Evolutionary conservation across 2,797 vertebrate genomes (phyloP), one percentile per base, ranked within the genome.

Genomic region (Brotula barbata): DNA sequence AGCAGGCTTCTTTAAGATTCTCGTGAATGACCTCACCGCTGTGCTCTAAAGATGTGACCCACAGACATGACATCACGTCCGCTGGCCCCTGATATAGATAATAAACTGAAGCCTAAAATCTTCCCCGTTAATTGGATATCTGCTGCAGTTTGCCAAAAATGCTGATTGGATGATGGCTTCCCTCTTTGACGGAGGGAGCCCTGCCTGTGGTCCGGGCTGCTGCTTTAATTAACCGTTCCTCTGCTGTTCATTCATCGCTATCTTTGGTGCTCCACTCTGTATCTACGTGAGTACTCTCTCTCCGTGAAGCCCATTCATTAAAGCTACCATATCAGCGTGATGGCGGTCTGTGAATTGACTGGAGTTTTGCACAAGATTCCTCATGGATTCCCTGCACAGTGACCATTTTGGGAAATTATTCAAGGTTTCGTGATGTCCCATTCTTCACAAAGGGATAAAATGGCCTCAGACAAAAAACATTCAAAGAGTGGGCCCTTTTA

Each of bases 401-500:
- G n/a, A n/a, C 17, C 44, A 33, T 43, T 51, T 21, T 22, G 20
- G 20, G 37, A 48, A 58, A 59, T 45, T 41, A 50, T 59, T 65
- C 40, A 64, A 68, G 16, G 46, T 28, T 41, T 67, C 23, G 45
- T 5, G 22, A 39, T 16, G 48, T n/a, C 68, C 69, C 46, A 31
- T 59, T 72, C 34, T 70, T 62, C 43, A 20, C 20, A 56, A 49
- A 69, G 65, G 44, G 40, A 62, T 52, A 52, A 82, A 75, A 71
- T 72, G 53, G 19, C 50, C 64, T 81, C 67, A 66, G 70, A 81
- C 51, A 66, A 68, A 83, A 36, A 84, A 77, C 65, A 59, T 60
- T 73, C 58, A 64, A 81, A 82, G 51, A 57, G 57, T n/a, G 31
- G 60, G 64, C 75, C 66, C 64, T 10, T 58, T 85, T 84, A 83